Evolutionary conservation across 2,113 vertebrate genomes (phyloP).

Genomic region (Urocolius indicus): DNA sequence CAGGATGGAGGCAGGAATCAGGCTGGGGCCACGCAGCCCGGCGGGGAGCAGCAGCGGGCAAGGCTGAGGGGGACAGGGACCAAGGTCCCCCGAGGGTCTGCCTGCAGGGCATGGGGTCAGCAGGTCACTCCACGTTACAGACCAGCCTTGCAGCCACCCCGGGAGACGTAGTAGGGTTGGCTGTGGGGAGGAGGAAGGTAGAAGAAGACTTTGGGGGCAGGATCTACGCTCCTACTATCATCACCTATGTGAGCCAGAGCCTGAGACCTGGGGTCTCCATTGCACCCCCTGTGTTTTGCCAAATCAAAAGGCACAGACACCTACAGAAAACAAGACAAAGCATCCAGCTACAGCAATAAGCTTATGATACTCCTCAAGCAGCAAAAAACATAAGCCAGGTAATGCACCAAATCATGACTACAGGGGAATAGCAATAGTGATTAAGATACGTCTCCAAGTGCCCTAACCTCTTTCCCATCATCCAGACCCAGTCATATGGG

Average conservation of each 20-base stretch:
- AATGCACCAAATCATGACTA: too few relatives aligned
- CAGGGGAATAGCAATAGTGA: too few relatives aligned
- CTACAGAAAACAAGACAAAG: too few relatives aligned
- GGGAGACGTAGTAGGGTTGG: rapidly evolving
- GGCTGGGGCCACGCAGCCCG: neutral
- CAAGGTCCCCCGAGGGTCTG: neutral
- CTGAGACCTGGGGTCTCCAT: rapidly evolving
- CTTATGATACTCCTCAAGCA: too few relatives aligned
- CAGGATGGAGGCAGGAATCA: rapidly evolving
- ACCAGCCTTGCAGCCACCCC: rapidly evolving
- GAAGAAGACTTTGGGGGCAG: neutral
- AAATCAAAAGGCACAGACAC: too few relatives aligned
- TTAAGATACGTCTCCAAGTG: too few relatives aligned
- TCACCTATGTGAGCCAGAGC: rapidly evolving
- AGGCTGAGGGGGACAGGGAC: neutral
- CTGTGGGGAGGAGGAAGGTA: rapidly evolving
- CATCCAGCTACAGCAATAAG: too few relatives aligned
- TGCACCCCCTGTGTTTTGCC: neutral
- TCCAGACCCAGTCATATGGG: too few relatives aligned
- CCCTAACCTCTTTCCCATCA: too few relatives aligned
- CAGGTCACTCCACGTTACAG: rapidly evolving
- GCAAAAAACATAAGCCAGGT: too few relatives aligned
- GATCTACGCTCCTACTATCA: rapidly evolving
- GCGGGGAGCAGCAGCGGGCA: rapidly evolving
- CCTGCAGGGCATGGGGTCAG: rapidly evolving